Evolutionary conservation across 2,113 vertebrate species (phyloP).

Genomic region (Polypterus senegalus): DNA sequence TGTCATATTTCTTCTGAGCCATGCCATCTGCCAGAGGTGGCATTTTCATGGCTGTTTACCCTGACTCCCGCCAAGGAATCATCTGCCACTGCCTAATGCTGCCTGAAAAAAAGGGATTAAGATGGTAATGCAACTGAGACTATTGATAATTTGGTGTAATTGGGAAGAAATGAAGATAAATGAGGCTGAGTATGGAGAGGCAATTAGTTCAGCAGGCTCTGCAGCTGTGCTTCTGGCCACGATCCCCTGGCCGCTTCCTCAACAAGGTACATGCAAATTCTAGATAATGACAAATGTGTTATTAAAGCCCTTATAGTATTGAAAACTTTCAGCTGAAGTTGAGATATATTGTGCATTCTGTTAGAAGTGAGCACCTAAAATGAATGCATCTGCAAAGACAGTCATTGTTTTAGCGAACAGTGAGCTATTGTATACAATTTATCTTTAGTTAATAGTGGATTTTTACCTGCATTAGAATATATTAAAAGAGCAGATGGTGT

Average conservation of each 20-base stretch:
- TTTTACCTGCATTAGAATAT: too few species aligned
- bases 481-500: too few species aligned
- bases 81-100: slow-evolving; percentile 75
- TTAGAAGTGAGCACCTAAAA: too few species aligned
- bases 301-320: slow-evolving; percentile 38
- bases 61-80: slow-evolving; percentile 80
- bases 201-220: slow-evolving; percentile 70
- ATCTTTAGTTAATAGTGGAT: too few species aligned
- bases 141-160: slow-evolving; percentile 90
- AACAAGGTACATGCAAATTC: slow-evolving; percentile 64
- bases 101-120: slow-evolving; percentile 71
- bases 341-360: too few species aligned
- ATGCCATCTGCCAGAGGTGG: slow-evolving; percentile 79
- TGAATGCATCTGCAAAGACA: too few species aligned
- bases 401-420: too few species aligned
- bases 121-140: slow-evolving; percentile 79
- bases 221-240: slow-evolving; percentile 72
- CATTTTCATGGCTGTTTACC: slow-evolving; percentile 78
- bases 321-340: slow-evolving; percentile 29
- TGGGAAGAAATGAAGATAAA: slow-evolving; percentile 92
- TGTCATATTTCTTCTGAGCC: slow-evolving; percentile 74
- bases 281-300: slow-evolving; percentile 62
- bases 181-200: slow-evolving; percentile 74
- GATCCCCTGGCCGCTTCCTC: slow-evolving; percentile 59
- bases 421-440: too few species aligned